Conservation (phyloP, 2,888 invertebrate species). For the Tipula helvola region DNA sequence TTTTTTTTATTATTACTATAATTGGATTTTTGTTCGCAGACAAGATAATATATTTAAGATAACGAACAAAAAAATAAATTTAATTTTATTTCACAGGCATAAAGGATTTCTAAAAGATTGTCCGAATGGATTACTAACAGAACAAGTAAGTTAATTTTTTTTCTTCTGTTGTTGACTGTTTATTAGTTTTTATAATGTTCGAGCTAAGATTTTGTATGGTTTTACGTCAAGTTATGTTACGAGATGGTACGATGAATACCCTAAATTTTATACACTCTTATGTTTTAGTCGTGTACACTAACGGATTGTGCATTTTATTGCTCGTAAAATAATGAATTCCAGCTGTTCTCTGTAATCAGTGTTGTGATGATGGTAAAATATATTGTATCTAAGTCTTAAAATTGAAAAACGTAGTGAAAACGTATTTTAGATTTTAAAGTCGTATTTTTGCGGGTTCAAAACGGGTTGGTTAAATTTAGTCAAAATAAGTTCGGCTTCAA, state of each 20-base stretch:
- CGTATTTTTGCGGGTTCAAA: no score
- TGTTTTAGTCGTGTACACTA: not conserved
- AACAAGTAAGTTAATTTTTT: constrained; percentile 53
- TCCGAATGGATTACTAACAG: constrained; percentile 87
- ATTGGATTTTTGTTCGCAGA: not conserved
- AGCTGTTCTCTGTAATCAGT: not conserved
- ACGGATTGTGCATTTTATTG: not conserved
- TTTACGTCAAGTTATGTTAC: not conserved
- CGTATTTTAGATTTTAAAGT: no score
- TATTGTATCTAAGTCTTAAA: not conserved
- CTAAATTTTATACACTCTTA: not conserved
- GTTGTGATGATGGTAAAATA: not conserved
- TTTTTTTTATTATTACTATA: no score
- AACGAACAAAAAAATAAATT: not conserved
- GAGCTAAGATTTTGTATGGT: not conserved
- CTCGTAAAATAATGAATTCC: not conserved
- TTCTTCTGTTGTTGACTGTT: not conserved
- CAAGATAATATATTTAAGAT: not conserved
- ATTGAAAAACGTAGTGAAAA: not conserved
- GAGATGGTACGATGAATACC: not conserved
- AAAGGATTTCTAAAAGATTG: constrained; percentile 96
- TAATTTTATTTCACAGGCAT: constrained; percentile 54
- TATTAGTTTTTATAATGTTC: constrained; percentile 7
- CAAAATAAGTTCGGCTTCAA: no score
- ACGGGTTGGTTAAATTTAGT: no score